A percentile compares a stretch with the other conserved stretches of the same genome.
Conservation (phyloP, 2,113 vertebrate genomes). For the Tetrax tetrax region DNA sequence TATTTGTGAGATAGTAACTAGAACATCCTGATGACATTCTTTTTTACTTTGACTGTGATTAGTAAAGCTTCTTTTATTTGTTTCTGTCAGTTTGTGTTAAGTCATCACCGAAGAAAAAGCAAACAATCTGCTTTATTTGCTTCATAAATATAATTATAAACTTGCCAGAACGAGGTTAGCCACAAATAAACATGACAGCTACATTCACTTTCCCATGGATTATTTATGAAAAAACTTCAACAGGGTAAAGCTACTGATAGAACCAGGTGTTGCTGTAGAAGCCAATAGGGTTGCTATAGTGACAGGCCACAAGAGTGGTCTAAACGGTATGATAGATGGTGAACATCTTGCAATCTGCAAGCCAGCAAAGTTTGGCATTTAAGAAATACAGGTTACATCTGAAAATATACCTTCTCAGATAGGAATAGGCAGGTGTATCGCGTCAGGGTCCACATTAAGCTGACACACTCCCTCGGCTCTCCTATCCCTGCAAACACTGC, state of each 20-base stretch:
- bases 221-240: conserved; percentile 67
- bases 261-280: conserved; percentile 43
- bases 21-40: neutral
- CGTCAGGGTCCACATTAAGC: neutral
- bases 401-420: neutral
- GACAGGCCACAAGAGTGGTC: conserved; percentile 45
- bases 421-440: neutral
- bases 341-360: conserved; percentile 31
- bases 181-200: conserved; percentile 70
- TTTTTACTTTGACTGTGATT: neutral
- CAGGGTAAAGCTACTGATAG: conserved; percentile 35
- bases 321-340: conserved; percentile 50
- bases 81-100: conserved; percentile 55
- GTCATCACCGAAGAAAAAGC: conserved; percentile 43
- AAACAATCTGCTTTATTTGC: conserved; percentile 68
- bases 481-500: neutral
- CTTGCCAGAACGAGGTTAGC: conserved; percentile 58
- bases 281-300: conserved; percentile 59
- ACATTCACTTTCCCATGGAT: conserved; percentile 61
- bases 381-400: conserved; percentile 46
- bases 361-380: conserved; percentile 8
- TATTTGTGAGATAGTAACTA: neutral
- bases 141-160: conserved; percentile 71
- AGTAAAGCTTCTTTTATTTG: conserved; percentile 52
- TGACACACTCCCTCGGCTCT: neutral